Percentiles rank a stretch among this genome's conserved stretches.
These are phyloP conservation scores for Drosophila ambigua DNA, from an alignment of 1,140 invertebrate species.

Conservation along the genomic window DNA sequence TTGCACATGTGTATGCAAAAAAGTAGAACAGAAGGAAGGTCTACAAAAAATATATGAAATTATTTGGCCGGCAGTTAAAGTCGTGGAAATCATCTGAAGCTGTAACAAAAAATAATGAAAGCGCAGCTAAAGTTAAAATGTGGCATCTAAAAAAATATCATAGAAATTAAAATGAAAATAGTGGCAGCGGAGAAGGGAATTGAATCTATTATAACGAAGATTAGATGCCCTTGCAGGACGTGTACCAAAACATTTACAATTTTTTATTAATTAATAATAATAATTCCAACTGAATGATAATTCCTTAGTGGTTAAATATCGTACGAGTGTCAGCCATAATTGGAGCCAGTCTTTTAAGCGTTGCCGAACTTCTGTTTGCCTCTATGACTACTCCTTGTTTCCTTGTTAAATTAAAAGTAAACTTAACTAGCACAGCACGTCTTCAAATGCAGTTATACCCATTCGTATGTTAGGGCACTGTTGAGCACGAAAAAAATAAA, in stretches of 20 bases:
- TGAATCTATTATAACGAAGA: not conserved
- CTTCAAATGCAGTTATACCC: not conserved
- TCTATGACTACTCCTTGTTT: too few species aligned
- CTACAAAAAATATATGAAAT: slow-evolving; percentile 10
- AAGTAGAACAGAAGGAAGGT: not conserved
- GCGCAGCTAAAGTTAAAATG: slow-evolving; percentile 31
- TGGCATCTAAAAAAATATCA: slow-evolving; percentile 23
- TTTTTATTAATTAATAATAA: too few species aligned
- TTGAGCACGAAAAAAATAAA: not conserved
- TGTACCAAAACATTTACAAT: too few species aligned
- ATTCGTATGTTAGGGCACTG: not conserved
- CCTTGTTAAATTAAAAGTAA: too few species aligned
- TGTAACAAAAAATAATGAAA: slow-evolving; percentile 26
- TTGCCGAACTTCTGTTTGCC: too few species aligned
- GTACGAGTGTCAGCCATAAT: too few species aligned
- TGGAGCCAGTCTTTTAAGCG: too few species aligned
- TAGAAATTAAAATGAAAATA: slow-evolving; percentile 6
- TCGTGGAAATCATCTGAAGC: slow-evolving; percentile 35
- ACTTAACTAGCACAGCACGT: too few species aligned
- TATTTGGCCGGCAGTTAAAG: slow-evolving; percentile 32
- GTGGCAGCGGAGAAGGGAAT: not conserved
- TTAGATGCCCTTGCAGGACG: slow-evolving; percentile 6
- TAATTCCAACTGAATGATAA: too few species aligned
- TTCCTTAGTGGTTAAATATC: too few species aligned
- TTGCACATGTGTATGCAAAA: slow-evolving; percentile 39